Evolutionary conservation across 2,797 vertebrate species (phyloP), one percentile per base, ranked within the genome.

Genomic region (Lemur catta): DNA sequence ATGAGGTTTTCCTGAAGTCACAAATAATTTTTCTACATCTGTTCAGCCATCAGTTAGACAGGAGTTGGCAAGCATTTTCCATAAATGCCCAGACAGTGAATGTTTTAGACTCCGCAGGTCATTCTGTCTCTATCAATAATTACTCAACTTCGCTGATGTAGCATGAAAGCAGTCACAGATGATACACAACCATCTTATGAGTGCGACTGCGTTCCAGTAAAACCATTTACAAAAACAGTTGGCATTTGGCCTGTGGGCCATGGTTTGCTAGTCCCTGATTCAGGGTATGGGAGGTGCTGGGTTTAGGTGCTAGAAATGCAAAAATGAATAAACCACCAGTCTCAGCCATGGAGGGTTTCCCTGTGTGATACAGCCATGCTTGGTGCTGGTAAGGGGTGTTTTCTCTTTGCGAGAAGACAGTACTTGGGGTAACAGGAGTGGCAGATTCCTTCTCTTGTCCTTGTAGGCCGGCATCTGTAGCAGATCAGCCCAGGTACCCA

Each of bases 161-260:
- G 26, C 7, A 6, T 50, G 65, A 65, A 72, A 55, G 7, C 15
- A 11, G 46, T 26, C 2, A 3, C 3, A 46, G 74, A 15, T 43
- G 9, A 35, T 4, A 26, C 33, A 48, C n/a, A 28, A 3, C 43
- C 0, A 0, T 8, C 7, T 20, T 3, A 1, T 14, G 20, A 4
- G 6, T 4, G 18, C 26, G 48, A 38, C n/a, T 94, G n/a, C 26
- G 26, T 41, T 12, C 43, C 57, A 35, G 0, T 33, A 41, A 71
- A 33, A 63, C 6, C 15, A 18, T 55, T 63, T 18, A 55, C 63
- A 35, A 35, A 38, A 9, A 2, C 35, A 24, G 57, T 17, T 41
- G 79, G 74, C 52, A 14, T 63, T 89, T 79, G 88, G 30, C 43
- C 72, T 26, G 12, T 8, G n/a, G 52, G 43, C 61, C 14, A 0